phyloP scores from a whole-genome alignment of 2,888 invertebrate genomes.

The Drosophila pegasa region DNA sequence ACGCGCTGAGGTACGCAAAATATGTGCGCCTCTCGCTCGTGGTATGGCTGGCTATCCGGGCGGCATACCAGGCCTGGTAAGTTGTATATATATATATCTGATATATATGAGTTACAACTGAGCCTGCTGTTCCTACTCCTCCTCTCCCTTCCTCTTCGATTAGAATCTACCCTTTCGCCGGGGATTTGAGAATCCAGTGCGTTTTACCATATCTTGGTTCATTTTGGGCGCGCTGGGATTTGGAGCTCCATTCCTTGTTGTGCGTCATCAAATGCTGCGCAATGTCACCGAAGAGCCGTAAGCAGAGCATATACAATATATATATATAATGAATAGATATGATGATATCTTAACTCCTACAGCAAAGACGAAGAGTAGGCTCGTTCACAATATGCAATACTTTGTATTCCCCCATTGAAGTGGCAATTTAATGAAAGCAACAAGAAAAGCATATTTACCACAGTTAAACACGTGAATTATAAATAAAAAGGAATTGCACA shows the following conservation, averaged over 20 bases:
- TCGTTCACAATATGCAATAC: neutral
- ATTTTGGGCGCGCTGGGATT: slow-evolving; percentile 66
- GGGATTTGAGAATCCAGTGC: slow-evolving; percentile 63
- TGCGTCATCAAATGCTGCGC: slow-evolving; percentile 69
- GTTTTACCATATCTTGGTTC: slow-evolving; percentile 65
- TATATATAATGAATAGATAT: neutral
- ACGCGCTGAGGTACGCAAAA: slow-evolving; percentile 30
- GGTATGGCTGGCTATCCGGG: slow-evolving; percentile 49
- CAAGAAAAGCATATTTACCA: neutral
- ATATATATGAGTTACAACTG: neutral
- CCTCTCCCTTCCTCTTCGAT: neutral
- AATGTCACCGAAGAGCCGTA: slow-evolving; percentile 22
- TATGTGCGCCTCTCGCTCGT: slow-evolving; percentile 35
- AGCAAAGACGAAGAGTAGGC: slow-evolving; percentile 11
- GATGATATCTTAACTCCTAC: neutral
- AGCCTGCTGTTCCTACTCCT: neutral
- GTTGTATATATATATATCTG: slow-evolving; percentile 23
- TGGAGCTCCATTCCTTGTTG: slow-evolving; percentile 72
- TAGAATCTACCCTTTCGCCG: slow-evolving; percentile 67
- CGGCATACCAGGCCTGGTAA: slow-evolving; percentile 73
- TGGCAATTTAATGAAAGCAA: neutral
- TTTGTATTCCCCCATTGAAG: too few relatives aligned
- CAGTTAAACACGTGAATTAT: neutral
- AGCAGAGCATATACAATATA: slow-evolving; percentile 9
- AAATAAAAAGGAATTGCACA: slow-evolving; percentile 51